Conservation (phyloP, 2,888 invertebrate genomes). For the Pyralis farinalis region DNA sequence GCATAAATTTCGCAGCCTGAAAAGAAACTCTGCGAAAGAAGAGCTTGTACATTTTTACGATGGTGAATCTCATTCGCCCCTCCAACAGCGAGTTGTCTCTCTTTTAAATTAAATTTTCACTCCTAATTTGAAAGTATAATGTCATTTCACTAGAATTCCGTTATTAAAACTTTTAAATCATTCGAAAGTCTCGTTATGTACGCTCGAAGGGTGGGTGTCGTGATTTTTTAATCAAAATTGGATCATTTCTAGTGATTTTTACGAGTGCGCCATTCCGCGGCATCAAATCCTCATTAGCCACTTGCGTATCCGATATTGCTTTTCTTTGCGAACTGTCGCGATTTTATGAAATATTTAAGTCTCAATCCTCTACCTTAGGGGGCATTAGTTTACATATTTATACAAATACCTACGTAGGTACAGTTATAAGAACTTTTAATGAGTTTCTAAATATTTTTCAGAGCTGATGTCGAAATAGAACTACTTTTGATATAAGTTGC, state of each 20-base stretch:
- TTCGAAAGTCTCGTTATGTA: constrained; percentile 68
- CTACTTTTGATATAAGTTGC: no score
- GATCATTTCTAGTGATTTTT: constrained; percentile 79
- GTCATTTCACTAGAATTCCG: constrained; percentile 80
- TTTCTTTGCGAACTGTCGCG: constrained; percentile 68
- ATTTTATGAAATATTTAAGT: constrained; percentile 72
- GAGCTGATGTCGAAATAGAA: no score
- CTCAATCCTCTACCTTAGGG: constrained; percentile 43
- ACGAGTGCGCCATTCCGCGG: constrained; percentile 70
- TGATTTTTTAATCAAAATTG: constrained; percentile 81
- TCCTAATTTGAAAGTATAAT: constrained; percentile 83
- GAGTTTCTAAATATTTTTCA: no score
- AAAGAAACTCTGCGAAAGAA: constrained; percentile 77
- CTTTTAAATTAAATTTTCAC: constrained; percentile 82
- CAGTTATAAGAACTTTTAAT: no score
- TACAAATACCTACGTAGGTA: no score
- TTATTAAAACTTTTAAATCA: constrained; percentile 82
- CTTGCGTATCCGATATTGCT: constrained; percentile 76
- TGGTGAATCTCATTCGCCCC: constrained; percentile 72
- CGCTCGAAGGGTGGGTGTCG: constrained; percentile 60
- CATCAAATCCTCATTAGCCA: constrained; percentile 78
- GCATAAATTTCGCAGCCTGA: constrained; percentile 74
- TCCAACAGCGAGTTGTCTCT: constrained; percentile 74
- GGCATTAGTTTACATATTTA: constrained; percentile 20
- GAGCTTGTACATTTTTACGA: constrained; percentile 78